Evolutionary conservation across 2,888 invertebrate genomes (phyloP).

Genomic region (Spicauda simplicius): DNA sequence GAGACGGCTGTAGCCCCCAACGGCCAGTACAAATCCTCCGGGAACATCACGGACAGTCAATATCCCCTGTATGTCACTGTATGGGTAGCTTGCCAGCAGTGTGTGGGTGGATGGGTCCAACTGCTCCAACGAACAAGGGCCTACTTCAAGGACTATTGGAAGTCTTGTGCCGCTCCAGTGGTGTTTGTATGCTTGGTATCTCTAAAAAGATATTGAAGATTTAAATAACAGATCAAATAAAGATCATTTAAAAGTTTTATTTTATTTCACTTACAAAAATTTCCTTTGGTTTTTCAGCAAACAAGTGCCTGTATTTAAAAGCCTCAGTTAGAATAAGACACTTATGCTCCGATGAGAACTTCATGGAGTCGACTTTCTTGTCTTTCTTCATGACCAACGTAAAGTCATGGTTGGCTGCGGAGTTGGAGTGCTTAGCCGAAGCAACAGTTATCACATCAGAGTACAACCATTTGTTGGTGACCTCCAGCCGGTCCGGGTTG

Average conservation of each 20-base stretch:
- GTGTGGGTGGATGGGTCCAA: constrained; percentile 94
- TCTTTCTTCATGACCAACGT: constrained; percentile 94
- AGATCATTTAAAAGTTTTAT: not conserved
- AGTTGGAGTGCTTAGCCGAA: constrained; percentile 84
- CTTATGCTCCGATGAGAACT: constrained; percentile 97
- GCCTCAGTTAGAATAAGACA: constrained; percentile 96
- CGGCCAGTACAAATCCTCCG: constrained; percentile 96
- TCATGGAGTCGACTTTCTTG: constrained; percentile 96
- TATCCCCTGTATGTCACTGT: constrained; percentile 76
- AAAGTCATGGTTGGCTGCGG: constrained; percentile 87
- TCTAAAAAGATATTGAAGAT: constrained; percentile 56
- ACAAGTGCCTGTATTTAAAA: constrained; percentile 90
- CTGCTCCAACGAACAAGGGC: constrained; percentile 96
- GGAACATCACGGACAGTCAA: constrained; percentile 93
- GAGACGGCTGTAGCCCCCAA: constrained; percentile 95
- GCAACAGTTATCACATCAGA: constrained; percentile 91
- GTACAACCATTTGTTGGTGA: constrained; percentile 97
- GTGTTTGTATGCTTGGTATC: constrained; percentile 96
- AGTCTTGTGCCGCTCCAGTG: constrained; percentile 98
- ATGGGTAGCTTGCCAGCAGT: constrained; percentile 87
- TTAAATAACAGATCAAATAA: not conserved
- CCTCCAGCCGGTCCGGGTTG: constrained; percentile 88
- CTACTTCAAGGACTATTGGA: constrained; percentile 95
- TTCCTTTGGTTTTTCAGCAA: constrained; percentile 92
- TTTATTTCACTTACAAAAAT: constrained; percentile 85